Evolutionary conservation across 2,888 invertebrate species (phyloP).

Genomic region (Bruchidius siliquastri): DNA sequence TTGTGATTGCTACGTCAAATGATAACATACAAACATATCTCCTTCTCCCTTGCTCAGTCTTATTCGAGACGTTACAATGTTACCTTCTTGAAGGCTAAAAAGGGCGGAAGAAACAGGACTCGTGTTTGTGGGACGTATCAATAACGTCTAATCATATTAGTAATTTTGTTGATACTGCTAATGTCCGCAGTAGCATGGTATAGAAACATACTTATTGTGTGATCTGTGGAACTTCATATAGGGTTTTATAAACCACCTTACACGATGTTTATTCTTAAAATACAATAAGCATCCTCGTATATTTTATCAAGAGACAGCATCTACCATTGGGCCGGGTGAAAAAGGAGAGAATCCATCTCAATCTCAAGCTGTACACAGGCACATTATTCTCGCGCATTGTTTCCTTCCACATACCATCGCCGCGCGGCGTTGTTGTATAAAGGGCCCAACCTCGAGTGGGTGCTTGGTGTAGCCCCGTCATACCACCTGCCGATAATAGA

Average conservation of each 20-base stretch:
- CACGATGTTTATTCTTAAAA: neutral
- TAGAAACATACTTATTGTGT: no score
- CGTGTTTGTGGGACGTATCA: no score
- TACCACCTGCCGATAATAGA: constrained; percentile 40
- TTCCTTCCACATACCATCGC: neutral
- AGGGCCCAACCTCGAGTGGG: constrained; percentile 23
- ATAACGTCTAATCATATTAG: no score
- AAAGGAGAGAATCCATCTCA: neutral
- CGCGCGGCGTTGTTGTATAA: neutral
- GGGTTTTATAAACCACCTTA: neutral
- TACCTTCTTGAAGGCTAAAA: no score
- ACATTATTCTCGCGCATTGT: neutral
- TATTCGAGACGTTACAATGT: no score
- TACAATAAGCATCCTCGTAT: neutral
- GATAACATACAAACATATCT: no score
- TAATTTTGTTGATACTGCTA: no score
- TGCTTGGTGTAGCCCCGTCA: constrained; percentile 18
- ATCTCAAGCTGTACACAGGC: neutral
- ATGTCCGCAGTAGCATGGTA: no score
- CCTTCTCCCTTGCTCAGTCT: no score
- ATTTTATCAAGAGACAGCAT: neutral
- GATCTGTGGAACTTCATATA: no score
- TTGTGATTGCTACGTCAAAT: no score
- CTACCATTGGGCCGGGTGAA: neutral
- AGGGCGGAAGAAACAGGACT: no score